A percentile compares a stretch with the other conserved stretches of the same genome.
These are phyloP conservation scores for Melolontha melolontha DNA, from an alignment of 2,888 invertebrate species.

Conservation along the genomic window DNA sequence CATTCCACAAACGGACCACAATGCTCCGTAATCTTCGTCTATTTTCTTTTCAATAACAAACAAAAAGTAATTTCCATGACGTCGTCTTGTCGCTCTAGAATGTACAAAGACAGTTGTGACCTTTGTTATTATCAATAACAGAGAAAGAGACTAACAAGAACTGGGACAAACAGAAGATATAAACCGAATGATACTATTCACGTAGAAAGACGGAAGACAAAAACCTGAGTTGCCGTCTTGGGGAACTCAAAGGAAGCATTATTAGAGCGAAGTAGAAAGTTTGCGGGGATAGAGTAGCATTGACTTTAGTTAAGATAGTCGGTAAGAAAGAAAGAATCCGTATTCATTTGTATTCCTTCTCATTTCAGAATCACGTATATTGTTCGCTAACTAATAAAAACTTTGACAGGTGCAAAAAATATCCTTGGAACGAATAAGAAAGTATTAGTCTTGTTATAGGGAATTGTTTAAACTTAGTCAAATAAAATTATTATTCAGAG, in stretches of 20 bases:
- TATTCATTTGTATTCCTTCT: constrained; percentile 21
- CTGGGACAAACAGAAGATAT: constrained; percentile 28
- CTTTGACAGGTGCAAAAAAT: no score
- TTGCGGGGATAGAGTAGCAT: constrained; percentile 22
- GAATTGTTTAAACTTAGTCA: no score
- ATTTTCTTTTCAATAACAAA: constrained; percentile 16
- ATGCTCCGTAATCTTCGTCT: constrained; percentile 12
- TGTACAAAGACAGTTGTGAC: constrained; percentile 23
- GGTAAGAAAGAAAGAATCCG: neutral
- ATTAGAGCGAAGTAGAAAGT: constrained; percentile 26
- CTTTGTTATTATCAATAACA: constrained; percentile 25
- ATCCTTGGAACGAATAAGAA: no score
- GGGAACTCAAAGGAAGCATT: constrained; percentile 24
- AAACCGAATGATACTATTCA: constrained; percentile 29
- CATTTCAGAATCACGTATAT: constrained; percentile 10
- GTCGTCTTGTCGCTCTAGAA: constrained; percentile 2
- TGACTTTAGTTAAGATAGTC: constrained; percentile 16
- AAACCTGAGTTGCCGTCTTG: constrained; percentile 15
- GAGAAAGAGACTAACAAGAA: constrained; percentile 13
- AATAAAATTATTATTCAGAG: no score
- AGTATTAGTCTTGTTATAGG: no score
- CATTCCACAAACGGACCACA: constrained; percentile 10
- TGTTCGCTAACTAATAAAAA: constrained; percentile 10
- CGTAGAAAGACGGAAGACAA: constrained; percentile 16
- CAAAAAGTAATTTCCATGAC: constrained; percentile 25